Evolutionary conservation across 2,797 vertebrate genomes (phyloP), one percentile per base, ranked within the genome.

Genomic region (Galago senegalensis): DNA sequence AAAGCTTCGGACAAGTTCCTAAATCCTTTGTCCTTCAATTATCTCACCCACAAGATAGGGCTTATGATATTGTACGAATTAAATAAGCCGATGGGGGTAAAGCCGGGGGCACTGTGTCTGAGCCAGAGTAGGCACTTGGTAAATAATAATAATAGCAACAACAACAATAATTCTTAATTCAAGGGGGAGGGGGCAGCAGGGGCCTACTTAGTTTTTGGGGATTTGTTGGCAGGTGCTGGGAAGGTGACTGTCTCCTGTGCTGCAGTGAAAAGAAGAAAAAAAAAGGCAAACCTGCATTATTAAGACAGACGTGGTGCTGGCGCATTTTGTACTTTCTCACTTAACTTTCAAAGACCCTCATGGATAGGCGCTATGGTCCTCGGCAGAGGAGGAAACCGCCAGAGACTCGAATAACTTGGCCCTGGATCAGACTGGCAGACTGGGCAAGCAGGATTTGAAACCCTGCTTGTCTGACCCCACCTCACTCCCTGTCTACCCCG

Each of bases 11-110:
- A 14, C 43, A 80, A 43, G 65, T 63, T 93, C 40, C 40, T 69
- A 65, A 89, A 69, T 70, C 89, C 49, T 82, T 79, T 87, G 29
- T 84, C n/a, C 46, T n/a, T 97, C 34, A 56, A 20, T 65, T 77
- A 9, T 70, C 58, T 93, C 63, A n/a, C 10, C 85, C 12, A 31
- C 49, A 89, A 76, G 73, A 76, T 40, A 60, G 72, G 56, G 63
- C 27, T 89, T n/a, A 16, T 34, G n/a, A 20, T 29, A 17, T 53
- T 53, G 17, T 87, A 63, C 79, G 61, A 77, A 89, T 81, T 65
- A 58, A 79, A 79, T 53, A 67, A 81, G 43, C n/a, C 6, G 58
- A 83, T 46, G 5, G n/a, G 83, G n/a, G 29, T 17, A 43, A 79
- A 75, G 17, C 23, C 1, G 13, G 3, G 49, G 63, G 34, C 16